Evolutionary conservation across 2,797 vertebrate species (phyloP).

Genomic region (Cossypha caffra): DNA sequence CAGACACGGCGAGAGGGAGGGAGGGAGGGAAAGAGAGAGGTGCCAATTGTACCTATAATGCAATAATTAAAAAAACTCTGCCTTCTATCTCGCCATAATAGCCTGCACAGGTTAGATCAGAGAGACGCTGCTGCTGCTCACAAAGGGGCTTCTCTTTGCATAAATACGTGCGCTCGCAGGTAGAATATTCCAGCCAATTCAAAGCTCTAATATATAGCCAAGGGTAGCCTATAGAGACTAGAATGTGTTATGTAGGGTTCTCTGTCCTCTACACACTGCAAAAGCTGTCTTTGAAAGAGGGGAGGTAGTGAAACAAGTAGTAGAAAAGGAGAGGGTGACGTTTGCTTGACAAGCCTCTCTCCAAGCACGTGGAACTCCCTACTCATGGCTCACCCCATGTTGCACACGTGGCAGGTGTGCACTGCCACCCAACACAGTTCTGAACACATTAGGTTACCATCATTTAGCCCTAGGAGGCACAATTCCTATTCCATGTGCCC

Average conservation of each 20-base stretch:
- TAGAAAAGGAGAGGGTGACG: not conserved
- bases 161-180: not conserved
- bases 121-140: conserved; percentile 41
- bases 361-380: accelerated
- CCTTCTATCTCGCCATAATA: conserved; percentile 44
- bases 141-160: conserved; percentile 42
- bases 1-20: conserved; percentile 56
- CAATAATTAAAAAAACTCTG: conserved; percentile 69
- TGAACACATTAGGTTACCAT: not conserved
- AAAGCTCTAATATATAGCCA: not conserved
- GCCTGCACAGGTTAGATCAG: conserved; percentile 55
- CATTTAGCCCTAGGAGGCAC: not conserved
- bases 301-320: not conserved
- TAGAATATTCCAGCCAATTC: not conserved
- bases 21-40: conserved; percentile 60
- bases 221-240: not conserved
- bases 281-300: not conserved
- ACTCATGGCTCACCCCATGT: not conserved
- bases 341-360: not conserved
- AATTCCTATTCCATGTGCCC: not conserved
- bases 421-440: not conserved
- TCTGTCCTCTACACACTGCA: not conserved
- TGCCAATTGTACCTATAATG: conserved; percentile 70
- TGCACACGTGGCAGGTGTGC: accelerated
- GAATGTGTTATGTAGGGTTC: not conserved